A percentile compares a stretch with the other conserved stretches of the same genome.
phyloP scores from a whole-genome alignment of 2,888 invertebrate genomes.

The Drosophila emarginata region DNA sequence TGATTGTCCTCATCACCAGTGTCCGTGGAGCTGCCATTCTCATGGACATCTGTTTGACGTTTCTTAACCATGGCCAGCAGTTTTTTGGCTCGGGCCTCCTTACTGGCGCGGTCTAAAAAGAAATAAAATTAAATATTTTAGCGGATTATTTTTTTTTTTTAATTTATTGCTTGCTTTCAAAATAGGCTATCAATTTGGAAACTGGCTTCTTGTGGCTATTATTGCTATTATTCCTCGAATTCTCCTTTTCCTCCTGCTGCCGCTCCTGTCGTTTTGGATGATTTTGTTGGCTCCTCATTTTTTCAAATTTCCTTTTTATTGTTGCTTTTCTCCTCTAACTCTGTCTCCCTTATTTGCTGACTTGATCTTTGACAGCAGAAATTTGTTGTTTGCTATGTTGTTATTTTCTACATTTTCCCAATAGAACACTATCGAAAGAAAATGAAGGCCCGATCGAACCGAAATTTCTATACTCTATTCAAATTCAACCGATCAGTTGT shows the following conservation, averaged over 20 bases:
- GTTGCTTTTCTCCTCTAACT: background rate
- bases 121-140: background rate
- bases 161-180: constrained; percentile 29
- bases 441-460: too few species aligned
- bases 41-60: constrained; percentile 88
- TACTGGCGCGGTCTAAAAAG: constrained; percentile 23
- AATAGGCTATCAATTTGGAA: constrained; percentile 18
- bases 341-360: background rate
- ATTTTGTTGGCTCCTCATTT: background rate
- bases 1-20: constrained; percentile 87
- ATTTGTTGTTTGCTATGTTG: background rate
- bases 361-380: background rate
- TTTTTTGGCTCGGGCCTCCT: constrained; percentile 21
- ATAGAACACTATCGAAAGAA: background rate
- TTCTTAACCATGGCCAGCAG: constrained; percentile 86
- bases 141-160: background rate
- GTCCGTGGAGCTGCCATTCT: constrained; percentile 87
- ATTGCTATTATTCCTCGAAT: background rate
- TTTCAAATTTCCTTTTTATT: background rate
- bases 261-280: background rate
- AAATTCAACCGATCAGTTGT: too few species aligned
- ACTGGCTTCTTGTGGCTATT: constrained; percentile 1
- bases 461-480: too few species aligned
- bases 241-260: background rate
- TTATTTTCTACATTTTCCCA: background rate